Evolutionary conservation across 2,113 vertebrate species (phyloP), one percentile per base, ranked within the genome.

Genomic region (Chauna torquata): DNA sequence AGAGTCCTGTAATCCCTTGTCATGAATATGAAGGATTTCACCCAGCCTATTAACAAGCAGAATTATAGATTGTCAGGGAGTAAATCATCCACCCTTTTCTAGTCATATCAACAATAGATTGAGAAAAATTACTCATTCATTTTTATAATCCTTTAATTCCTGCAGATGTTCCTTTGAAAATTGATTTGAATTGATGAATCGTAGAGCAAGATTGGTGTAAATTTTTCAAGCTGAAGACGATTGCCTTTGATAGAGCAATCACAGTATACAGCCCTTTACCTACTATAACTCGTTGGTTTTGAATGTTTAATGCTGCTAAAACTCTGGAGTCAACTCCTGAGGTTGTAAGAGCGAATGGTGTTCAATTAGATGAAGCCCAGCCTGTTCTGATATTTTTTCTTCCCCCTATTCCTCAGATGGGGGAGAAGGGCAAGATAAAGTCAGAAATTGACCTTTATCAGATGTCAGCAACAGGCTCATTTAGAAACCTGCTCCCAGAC

Each of bases 71-170:
- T 89, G 89, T 65, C 64, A 30, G 66, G 55, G 84, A 90, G 87
- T 90, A 95, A 94, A 91, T 89, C 91, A 94, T 54, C 58, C 81
- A 57, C 88, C 66, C 70, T 70, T 62, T 65, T 59, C 91, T 55
- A 84, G 57, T 65, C 86, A 28, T 28, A 65, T 40, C 95, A 87
- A 96, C 91, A 94, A 91, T 32, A 78, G 88, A 72, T 17, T 38
- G 83, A 89, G 77, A 82, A 88, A 96, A 94, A 94, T 92, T 88
- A 87, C 71, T 92, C 86, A 72, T 90, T 94, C 94, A 70, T 89
- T 95, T 91, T 47, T 92, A 87, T 87, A 95, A 96, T 95, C 92
- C 95, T 86, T 70, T 96, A 89, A 97, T 91, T 95, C 96, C 80
- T 76, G 47, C 81, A 47, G 89, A 91, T 71, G 89, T 49, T 95